Base-by-base conservation (phyloP, 1,140 invertebrate genomes). In the Globodera rostochiensis region DNA sequence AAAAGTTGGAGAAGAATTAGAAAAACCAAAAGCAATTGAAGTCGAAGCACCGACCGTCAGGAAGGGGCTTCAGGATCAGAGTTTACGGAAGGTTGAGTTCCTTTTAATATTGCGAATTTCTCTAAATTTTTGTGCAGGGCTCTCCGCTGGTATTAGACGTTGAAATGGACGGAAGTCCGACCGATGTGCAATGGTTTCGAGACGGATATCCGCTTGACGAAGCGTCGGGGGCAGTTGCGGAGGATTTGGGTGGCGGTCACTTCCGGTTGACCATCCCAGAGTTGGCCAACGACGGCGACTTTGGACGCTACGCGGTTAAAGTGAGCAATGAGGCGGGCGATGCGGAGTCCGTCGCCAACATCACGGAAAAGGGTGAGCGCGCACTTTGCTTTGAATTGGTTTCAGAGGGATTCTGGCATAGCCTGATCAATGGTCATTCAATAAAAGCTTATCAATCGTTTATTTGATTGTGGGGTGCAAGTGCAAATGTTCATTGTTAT, bases 1-100 rank as follows among this genome's bases (percentile, higher is more conserved):
- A 25, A 71, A 45, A 19, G 9, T 47, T 13, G 69, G 19, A 21
- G 69, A 71, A 47, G 46, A 71, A 71, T 9, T 45, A 21, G 69
- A 45, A 36, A 47, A 71, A 21, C 69, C 25, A 7, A 71, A 71
- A 47, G 69, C 88, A 71, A 83, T 88, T 57, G 91, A 94, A 74
- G 95, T 95, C 90, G 92, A 95, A 13, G 91, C 93, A 47, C 95
- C 95, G 1, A 91, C 90, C 9, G 97, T 97, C 90, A 93, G 93
- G 0, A 94, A 95, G 87, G 94, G 92, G 81, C 94, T 97, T 86
- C 93, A 92, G 0, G 94, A 97, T 90, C 90, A 94, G 36, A 78
- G 64, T 7, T 94, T 96, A 87, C 88, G 87, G 25, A 90, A 80
- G 74, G 93, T 94, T 81, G 50, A 82, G 74, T 25, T 46, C 36